Evolutionary conservation across 2,888 invertebrate genomes (phyloP).

Genomic region (Onchidella celtica): DNA sequence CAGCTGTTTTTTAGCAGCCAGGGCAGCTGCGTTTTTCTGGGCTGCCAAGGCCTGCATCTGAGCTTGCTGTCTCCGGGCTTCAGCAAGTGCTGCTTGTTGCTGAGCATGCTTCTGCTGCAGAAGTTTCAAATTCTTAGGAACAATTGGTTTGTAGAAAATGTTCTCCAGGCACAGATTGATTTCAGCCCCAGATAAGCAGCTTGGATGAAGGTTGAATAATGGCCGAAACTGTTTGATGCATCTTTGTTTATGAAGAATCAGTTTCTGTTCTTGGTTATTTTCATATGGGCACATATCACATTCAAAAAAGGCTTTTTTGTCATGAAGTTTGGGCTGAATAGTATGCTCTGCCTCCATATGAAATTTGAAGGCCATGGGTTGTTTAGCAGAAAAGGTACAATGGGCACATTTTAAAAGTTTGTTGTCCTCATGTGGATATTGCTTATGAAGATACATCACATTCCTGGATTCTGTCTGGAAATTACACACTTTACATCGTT

Average conservation of each 20-base stretch:
- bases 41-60: slow-evolving; percentile 39
- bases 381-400: slow-evolving; percentile 88
- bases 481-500: slow-evolving; percentile 65
- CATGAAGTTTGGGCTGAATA: slow-evolving; percentile 89
- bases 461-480: slow-evolving; percentile 69
- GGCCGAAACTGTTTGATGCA: slow-evolving; percentile 95
- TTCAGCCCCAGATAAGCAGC: slow-evolving; percentile 64
- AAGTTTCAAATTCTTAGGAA: slow-evolving; percentile 45
- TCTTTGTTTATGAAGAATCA: slow-evolving; percentile 91
- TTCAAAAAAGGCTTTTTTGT: slow-evolving; percentile 92
- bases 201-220: slow-evolving; percentile 89
- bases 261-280: slow-evolving; percentile 94
- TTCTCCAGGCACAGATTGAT: slow-evolving; percentile 73
- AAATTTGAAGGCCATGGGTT: slow-evolving; percentile 85
- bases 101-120: slow-evolving; percentile 43
- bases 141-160: slow-evolving; percentile 65
- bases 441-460: slow-evolving; percentile 87
- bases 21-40: slow-evolving; percentile 46
- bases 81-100: slow-evolving; percentile 47
- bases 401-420: slow-evolving; percentile 87
- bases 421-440: slow-evolving; percentile 67
- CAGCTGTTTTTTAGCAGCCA: slow-evolving; percentile 42
- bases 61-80: slow-evolving; percentile 46
- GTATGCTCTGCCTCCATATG: slow-evolving; percentile 96
- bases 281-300: slow-evolving; percentile 97